These are phyloP conservation scores for Drosophila falleni DNA, from an alignment of 2,888 invertebrate species.

Conservation along the genomic window DNA sequence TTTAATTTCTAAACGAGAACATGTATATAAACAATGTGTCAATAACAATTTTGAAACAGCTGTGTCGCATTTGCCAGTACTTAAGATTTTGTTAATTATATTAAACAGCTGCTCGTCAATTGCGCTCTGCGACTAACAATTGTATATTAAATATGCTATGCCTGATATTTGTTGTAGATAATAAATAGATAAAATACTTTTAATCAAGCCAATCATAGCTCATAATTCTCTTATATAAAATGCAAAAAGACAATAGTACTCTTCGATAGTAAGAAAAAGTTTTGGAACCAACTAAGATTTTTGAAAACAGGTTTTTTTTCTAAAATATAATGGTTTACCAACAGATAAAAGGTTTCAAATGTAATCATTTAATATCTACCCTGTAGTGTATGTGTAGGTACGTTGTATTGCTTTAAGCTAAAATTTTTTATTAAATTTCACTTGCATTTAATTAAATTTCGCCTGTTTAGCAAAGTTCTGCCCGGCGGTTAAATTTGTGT, in stretches of 20 bases:
- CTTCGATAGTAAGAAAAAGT: background rate
- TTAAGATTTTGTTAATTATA: constrained; percentile 42
- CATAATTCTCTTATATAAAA: background rate
- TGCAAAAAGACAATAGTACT: background rate
- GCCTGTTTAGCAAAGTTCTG: constrained; percentile 38
- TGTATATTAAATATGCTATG: constrained; percentile 5
- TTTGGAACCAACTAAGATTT: no score
- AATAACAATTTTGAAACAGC: constrained; percentile 40
- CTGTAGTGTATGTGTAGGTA: constrained; percentile 1
- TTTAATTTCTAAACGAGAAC: background rate
- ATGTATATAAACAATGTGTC: background rate
- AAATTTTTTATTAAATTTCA: constrained; percentile 21
- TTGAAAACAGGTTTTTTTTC: no score
- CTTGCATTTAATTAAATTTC: constrained; percentile 40
- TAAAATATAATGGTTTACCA: no score
- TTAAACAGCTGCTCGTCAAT: constrained; percentile 49
- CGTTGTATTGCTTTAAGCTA: background rate
- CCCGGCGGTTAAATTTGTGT: constrained; percentile 20
- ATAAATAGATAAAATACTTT: constrained; percentile 17
- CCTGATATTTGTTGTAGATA: constrained; percentile 6
- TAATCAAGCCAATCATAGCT: background rate
- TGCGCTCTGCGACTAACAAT: constrained; percentile 12
- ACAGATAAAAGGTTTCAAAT: no score
- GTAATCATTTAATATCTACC: background rate
- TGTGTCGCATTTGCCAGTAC: constrained; percentile 23